Base-by-base conservation (phyloP, 2,888 invertebrate genomes). In the Agapostemon virescens region DNA sequence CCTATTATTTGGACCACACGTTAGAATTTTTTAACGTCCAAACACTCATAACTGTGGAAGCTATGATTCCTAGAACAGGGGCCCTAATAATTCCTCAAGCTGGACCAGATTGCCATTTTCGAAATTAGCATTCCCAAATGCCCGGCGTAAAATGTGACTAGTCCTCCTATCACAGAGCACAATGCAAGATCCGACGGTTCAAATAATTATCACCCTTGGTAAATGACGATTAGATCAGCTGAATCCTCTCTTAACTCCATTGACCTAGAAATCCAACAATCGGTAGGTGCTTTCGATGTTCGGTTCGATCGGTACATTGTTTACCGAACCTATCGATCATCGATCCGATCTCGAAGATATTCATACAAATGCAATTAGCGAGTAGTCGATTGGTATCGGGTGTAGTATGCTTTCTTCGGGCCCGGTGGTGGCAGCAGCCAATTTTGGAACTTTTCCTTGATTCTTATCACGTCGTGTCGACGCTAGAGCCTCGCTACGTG, bases 401-500 rank as follows among this genome's bases (percentile, higher is more conserved):
- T 0, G 2, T 15, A 26, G 17, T n/a, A n/a, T n/a, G 0, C 15
- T 26, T 15, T 15, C 26, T 49, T 11, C 49, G 11, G 0, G 1
- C 55, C 26, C 23, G 23, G 52, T 52, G 52, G n/a, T n/a, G n/a
- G n/a, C n/a, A n/a, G 0, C 13, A 23, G 26, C 4, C 6, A 15
- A 30, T 7, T 13, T 20, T 1, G 20, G 30, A 36, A 58, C 9
- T 61, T 74, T 33, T 20, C 33, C 36, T 20, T 9, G 58, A 33
- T 61, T 20, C 3, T 20, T 17, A n/a, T 30, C 7, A 7, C 7
- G 52, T 40, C 33, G 0, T 52, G 23, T 40, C 58, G 26, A 17
- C 26, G 40, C 58, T 70, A 40, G 69, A 45, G 30, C 30, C 1
- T 30, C 20, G 26, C n/a, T 33, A 49, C 78, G 23, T 70, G 45